Evolutionary conservation across 2,888 invertebrate species (phyloP).

Genomic region (Andrena bucephala): DNA sequence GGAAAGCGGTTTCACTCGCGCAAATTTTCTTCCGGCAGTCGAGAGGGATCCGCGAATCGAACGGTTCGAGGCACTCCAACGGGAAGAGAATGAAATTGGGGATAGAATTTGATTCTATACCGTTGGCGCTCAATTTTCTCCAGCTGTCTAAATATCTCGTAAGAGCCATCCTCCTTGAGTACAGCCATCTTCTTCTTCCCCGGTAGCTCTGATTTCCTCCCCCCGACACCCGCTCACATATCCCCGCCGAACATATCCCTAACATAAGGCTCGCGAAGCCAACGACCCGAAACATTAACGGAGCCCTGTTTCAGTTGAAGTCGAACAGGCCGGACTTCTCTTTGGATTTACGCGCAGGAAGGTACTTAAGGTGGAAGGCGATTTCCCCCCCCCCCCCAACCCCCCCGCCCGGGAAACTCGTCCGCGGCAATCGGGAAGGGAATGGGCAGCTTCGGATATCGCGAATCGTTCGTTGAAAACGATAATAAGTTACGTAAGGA

Average conservation of each 20-base stretch:
- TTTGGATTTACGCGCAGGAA: neutral
- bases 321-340: neutral
- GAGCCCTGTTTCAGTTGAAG: neutral
- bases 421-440: conserved; percentile 7
- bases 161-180: conserved; percentile 3
- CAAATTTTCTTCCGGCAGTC: conserved; percentile 33
- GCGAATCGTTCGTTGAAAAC: neutral
- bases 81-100: neutral
- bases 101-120: conserved; percentile 19
- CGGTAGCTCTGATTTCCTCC: neutral
- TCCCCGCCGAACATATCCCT: conserved; percentile 51
- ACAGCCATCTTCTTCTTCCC: neutral
- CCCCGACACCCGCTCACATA: conserved; percentile 40
- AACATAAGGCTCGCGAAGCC: conserved; percentile 15
- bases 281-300: neutral
- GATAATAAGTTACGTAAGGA: neutral
- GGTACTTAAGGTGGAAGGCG: neutral
- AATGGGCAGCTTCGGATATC: neutral
- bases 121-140: conserved; percentile 29
- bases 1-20: conserved; percentile 29
- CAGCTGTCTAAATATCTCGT: conserved; percentile 25
- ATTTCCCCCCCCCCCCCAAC: neutral
- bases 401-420: neutral
- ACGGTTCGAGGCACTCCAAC: neutral
- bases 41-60: conserved; percentile 10